Conservation (phyloP, 2,113 vertebrate genomes). For the Bos indicus region DNA sequence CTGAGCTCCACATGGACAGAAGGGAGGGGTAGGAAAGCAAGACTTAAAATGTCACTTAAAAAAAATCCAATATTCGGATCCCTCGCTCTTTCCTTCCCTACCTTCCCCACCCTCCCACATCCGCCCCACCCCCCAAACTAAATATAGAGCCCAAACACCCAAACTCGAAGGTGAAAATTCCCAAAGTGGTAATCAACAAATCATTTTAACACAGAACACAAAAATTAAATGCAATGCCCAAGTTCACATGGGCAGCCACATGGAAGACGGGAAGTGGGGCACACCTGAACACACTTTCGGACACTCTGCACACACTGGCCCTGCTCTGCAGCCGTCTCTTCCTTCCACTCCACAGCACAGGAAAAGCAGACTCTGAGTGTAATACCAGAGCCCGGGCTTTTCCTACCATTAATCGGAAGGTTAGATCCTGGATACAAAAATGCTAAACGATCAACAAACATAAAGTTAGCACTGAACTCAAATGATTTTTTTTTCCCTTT, state of each 20-base stretch:
- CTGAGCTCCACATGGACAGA: slow-evolving; percentile 14
- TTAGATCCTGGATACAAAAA: slow-evolving; percentile 85
- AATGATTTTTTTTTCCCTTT: slow-evolving; percentile 72
- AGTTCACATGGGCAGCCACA: background rate
- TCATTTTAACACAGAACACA: background rate
- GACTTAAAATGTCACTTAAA: background rate
- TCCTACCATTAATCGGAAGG: slow-evolving; percentile 70
- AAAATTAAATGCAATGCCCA: background rate
- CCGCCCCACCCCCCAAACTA: slow-evolving; percentile 51
- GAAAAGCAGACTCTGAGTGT: slow-evolving; percentile 78
- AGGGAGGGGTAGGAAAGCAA: background rate
- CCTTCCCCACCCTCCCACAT: slow-evolving; percentile 18
- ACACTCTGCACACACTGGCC: slow-evolving; percentile 70
- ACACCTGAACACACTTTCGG: slow-evolving; percentile 78
- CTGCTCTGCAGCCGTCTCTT: slow-evolving; percentile 78
- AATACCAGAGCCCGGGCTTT: slow-evolving; percentile 65
- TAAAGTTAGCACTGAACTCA: slow-evolving; percentile 69
- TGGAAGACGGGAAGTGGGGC: slow-evolving; percentile 73
- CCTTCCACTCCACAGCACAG: slow-evolving; percentile 82
- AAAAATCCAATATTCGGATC: background rate
- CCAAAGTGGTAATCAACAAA: slow-evolving; percentile 41
- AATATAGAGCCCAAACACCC: slow-evolving; percentile 53
- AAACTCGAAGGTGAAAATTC: background rate
- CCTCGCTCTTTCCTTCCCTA: background rate
- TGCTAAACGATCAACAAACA: slow-evolving; percentile 81